Evolutionary conservation across 2,113 vertebrate species (phyloP).

Genomic region (Conger conger): DNA sequence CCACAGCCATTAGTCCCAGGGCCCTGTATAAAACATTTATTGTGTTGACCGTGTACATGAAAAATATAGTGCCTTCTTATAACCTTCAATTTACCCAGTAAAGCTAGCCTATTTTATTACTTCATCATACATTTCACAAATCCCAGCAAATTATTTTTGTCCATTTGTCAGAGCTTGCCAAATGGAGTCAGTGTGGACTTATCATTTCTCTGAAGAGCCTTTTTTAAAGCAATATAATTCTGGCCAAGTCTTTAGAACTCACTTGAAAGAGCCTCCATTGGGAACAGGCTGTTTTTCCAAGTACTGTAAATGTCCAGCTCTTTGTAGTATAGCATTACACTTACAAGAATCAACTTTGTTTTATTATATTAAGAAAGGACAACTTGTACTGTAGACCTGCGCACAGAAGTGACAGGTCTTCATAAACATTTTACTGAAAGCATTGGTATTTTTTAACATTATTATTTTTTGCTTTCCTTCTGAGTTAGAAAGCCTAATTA

Average conservation of each 20-base stretch:
- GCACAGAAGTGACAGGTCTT: neutral
- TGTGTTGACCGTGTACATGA: neutral
- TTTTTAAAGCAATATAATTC: slow-evolving; percentile 23
- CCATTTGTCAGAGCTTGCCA: slow-evolving; percentile 21
- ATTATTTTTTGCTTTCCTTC: neutral
- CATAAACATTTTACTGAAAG: neutral
- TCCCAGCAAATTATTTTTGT: slow-evolving; percentile 4
- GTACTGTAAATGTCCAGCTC: slow-evolving; percentile 16
- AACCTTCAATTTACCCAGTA: neutral
- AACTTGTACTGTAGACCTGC: neutral
- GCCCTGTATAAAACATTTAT: neutral
- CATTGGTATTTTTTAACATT: neutral
- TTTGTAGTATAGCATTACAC: slow-evolving; percentile 21
- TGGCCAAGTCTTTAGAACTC: slow-evolving; percentile 31
- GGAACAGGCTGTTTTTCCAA: slow-evolving; percentile 11
- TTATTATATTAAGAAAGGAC: slow-evolving; percentile 23
- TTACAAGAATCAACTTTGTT: slow-evolving; percentile 23
- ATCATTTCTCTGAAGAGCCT: slow-evolving; percentile 28
- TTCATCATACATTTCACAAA: slow-evolving; percentile 25
- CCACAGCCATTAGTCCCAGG: neutral
- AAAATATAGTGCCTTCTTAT: neutral
- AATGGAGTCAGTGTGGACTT: slow-evolving; percentile 32
- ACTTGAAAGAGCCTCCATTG: slow-evolving; percentile 32
- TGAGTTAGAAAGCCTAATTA: neutral
- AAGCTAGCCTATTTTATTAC: slow-evolving; percentile 23